phyloP scores from a whole-genome alignment of 2,888 invertebrate genomes.

The Tholera decimalis region DNA sequence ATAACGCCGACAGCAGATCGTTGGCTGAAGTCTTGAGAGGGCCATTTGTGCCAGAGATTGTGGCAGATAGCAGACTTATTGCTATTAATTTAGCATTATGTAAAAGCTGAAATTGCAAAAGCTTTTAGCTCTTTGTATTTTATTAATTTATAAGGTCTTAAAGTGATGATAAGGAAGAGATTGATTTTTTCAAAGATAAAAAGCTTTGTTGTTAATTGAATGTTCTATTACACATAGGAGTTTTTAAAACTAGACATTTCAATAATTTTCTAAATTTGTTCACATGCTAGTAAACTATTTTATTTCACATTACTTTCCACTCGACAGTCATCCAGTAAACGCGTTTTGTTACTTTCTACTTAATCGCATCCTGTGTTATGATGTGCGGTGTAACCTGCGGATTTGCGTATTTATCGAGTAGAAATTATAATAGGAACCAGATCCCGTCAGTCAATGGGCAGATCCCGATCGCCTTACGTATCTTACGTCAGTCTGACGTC shows the following conservation, averaged over 20 bases:
- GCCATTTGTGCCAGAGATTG: conserved; percentile 66
- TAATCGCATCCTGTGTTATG: conserved; percentile 61
- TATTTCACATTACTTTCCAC: conserved; percentile 52
- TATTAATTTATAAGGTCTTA: conserved; percentile 31
- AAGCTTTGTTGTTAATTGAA: conserved; percentile 1
- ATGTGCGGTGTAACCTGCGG: conserved; percentile 51
- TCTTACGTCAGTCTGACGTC: conserved; percentile 86
- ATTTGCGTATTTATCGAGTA: conserved; percentile 59
- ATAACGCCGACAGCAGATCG: conserved; percentile 74
- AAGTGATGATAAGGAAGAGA: conserved; percentile 21
- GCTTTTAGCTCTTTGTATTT: conserved; percentile 35
- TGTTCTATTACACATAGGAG: neutral
- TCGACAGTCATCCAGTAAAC: conserved; percentile 51
- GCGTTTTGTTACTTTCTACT: conserved; percentile 64
- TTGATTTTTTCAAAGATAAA: conserved; percentile 13
- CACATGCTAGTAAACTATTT: conserved; percentile 48
- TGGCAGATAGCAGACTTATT: conserved; percentile 67
- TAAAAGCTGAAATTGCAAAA: conserved; percentile 64
- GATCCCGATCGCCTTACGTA: conserved; percentile 74
- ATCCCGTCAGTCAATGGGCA: conserved; percentile 76
- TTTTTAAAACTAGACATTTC: conserved; percentile 5
- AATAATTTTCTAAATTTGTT: conserved; percentile 31
- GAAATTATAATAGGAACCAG: conserved; percentile 75
- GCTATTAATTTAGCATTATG: conserved; percentile 72
- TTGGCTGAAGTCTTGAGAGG: conserved; percentile 69